A percentile compares a stretch with the other conserved stretches of the same genome.
phyloP scores from a whole-genome alignment of 53 echinoderm and acorn worm species.

The Echinarachnius parma region DNA sequence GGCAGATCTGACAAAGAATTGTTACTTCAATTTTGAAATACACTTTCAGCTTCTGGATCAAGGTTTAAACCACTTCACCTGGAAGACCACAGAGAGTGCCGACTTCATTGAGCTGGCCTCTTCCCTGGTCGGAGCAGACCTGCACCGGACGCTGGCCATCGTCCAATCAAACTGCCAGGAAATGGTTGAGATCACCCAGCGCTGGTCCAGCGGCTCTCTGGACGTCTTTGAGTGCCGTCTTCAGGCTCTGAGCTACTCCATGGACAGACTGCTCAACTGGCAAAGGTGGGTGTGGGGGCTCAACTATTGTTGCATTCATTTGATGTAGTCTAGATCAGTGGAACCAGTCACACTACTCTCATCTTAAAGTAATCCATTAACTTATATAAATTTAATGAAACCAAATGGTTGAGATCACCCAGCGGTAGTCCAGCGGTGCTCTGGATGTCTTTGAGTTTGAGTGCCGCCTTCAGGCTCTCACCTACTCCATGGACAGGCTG shows the following conservation, averaged over 20 bases:
- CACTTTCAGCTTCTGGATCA: constrained; percentile 74
- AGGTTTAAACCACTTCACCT: constrained; percentile 92
- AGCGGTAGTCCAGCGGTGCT: constrained; percentile 82
- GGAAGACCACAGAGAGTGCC: constrained; percentile 95
- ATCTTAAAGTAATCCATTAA: too few species aligned
- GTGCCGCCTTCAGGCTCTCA: constrained; percentile 52
- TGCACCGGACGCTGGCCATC: constrained; percentile 89
- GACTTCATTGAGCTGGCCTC: constrained; percentile 97
- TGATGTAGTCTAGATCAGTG: too few species aligned
- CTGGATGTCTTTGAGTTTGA: constrained; percentile 91
- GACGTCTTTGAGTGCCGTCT: constrained; percentile 83
- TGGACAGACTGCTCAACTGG: constrained; percentile 75
- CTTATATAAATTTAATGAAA: too few species aligned
- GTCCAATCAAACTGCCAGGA: constrained; percentile 96
- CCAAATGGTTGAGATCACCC: constrained; percentile 92
- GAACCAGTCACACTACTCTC: too few species aligned
- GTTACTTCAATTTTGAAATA: too few species aligned
- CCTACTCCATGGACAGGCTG: constrained; percentile 81
- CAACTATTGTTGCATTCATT: too few species aligned
- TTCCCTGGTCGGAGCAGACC: constrained; percentile 87
- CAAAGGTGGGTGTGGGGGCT: constrained; percentile 63
- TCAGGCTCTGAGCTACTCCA: constrained; percentile 67
- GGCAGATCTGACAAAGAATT: too few species aligned
- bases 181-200: constrained; percentile 91
- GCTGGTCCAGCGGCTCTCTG: constrained; percentile 77